phyloP scores from a whole-genome alignment of 2,797 vertebrate species.

The Arrhamphus sclerolepis region DNA sequence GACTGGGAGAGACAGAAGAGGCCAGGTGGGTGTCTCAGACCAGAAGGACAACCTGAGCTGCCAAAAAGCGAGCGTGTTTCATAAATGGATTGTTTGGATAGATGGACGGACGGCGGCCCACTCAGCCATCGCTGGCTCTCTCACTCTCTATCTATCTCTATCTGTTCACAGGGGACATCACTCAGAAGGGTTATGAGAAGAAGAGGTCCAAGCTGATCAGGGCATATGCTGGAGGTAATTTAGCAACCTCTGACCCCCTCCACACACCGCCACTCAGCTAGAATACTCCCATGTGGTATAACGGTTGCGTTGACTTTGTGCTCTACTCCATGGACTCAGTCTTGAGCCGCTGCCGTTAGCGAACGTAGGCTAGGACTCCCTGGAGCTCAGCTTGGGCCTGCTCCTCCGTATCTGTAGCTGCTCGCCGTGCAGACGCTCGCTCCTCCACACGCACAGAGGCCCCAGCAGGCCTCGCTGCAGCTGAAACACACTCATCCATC shows the following conservation, averaged over 20 bases:
- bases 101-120: neutral
- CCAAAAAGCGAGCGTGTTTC: neutral
- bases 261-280: constrained; percentile 19
- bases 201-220: constrained; percentile 97
- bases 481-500: constrained; percentile 22
- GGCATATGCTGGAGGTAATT: constrained; percentile 91
- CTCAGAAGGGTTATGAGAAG: constrained; percentile 98
- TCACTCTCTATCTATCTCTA: constrained; percentile 65
- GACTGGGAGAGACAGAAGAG: constrained; percentile 58
- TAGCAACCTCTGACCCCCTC: constrained; percentile 65
- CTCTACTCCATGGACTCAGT: constrained; percentile 42
- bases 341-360: constrained; percentile 46
- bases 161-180: constrained; percentile 93
- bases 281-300: constrained; percentile 39
- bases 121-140: constrained; percentile 44
- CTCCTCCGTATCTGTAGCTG: constrained; percentile 43
- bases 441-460: too few species aligned
- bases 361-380: constrained; percentile 60
- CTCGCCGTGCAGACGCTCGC: constrained; percentile 1
- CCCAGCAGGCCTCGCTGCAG: neutral
- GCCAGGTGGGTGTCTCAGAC: constrained; percentile 8
- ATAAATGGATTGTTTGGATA: neutral
- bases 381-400: constrained; percentile 72
- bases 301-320: constrained; percentile 34
- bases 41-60: neutral